phyloP scores from a whole-genome alignment of 2,797 vertebrate species.

The Poecilia picta region DNA sequence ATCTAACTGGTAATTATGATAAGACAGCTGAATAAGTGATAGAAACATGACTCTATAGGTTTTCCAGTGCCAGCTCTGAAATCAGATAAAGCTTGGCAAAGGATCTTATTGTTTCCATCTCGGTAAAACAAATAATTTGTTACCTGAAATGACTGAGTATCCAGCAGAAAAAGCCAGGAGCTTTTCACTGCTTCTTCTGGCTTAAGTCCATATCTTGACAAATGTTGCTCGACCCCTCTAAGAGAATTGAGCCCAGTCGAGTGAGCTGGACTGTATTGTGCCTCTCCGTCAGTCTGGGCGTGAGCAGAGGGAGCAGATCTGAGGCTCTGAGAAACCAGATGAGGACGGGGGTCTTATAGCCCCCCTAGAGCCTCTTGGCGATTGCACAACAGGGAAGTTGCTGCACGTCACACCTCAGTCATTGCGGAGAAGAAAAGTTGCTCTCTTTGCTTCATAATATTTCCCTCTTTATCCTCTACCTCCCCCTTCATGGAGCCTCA shows the following conservation, averaged over 20 bases:
- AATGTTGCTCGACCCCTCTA: constrained; percentile 38
- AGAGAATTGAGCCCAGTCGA: constrained; percentile 39
- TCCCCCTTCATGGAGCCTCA: not conserved
- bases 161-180: constrained; percentile 25
- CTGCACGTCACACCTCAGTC: constrained; percentile 62
- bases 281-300: constrained; percentile 35
- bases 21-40: not conserved
- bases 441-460: constrained; percentile 10
- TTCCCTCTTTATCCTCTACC: constrained; percentile 13
- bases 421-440: constrained; percentile 21
- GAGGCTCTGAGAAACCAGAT: constrained; percentile 70
- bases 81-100: not conserved
- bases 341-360: constrained; percentile 71
- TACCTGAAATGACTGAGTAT: constrained; percentile 52
- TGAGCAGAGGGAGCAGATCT: constrained; percentile 29
- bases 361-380: constrained; percentile 57
- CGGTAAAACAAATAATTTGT: not conserved
- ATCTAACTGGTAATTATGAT: not conserved
- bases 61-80: not conserved
- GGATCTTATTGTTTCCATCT: not conserved
- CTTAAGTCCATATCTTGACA: constrained; percentile 60
- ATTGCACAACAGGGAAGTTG: constrained; percentile 73
- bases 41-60: not conserved
- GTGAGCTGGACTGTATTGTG: constrained; percentile 33
- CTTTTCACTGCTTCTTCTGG: constrained; percentile 46